Evolutionary conservation across 2,113 vertebrate species (phyloP).

Genomic region (Entomyzon cyanotis): DNA sequence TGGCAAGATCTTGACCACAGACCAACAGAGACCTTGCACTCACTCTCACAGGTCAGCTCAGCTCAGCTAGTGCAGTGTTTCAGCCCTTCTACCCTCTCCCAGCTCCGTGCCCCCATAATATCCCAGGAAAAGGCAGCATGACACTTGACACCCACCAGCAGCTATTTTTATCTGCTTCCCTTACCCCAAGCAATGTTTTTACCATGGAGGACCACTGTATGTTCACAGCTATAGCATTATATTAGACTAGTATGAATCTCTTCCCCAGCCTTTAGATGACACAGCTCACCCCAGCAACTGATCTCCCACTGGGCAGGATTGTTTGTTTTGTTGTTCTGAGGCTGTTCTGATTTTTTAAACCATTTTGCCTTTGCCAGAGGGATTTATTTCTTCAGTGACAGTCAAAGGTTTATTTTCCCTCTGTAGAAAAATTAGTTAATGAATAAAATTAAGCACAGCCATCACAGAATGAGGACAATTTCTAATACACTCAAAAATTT

Average conservation of each 20-base stretch:
- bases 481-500: neutral
- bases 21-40: neutral
- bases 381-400: neutral
- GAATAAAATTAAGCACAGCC: neutral
- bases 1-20: neutral
- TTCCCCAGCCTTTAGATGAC: neutral
- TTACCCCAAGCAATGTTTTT: neutral
- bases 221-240: neutral
- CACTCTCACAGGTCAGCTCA: neutral
- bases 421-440: neutral
- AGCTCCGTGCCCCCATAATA: neutral
- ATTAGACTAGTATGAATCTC: neutral
- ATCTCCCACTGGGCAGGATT: neutral
- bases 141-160: neutral
- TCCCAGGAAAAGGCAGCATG: rapidly evolving
- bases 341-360: neutral
- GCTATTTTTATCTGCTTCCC: neutral
- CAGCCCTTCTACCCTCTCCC: neutral
- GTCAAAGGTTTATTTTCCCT: neutral
- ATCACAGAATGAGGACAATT: neutral
- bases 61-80: neutral
- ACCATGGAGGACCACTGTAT: neutral
- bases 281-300: neutral
- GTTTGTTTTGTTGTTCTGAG: neutral
- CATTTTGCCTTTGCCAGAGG: neutral